phyloP scores from a whole-genome alignment of 2,888 invertebrate species.

The Chelonus formosanus region DNA sequence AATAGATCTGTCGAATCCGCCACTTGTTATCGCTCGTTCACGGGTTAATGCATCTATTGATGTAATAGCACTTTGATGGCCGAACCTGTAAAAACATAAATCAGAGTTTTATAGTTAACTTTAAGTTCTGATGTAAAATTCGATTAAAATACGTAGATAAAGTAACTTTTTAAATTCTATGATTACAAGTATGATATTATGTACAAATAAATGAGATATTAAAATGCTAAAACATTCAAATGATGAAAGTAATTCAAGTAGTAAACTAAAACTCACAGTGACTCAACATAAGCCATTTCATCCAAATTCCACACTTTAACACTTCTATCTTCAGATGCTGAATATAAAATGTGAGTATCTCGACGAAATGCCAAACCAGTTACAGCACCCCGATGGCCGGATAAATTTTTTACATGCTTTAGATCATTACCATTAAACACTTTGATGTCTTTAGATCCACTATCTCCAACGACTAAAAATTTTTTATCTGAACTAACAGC shows the following conservation, averaged over 20 bases:
- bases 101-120: no score
- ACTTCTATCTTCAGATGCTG: constrained; percentile 78
- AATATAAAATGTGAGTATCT: constrained; percentile 85
- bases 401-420: constrained; percentile 80
- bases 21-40: constrained; percentile 88
- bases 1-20: constrained; percentile 86
- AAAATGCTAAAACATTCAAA: no score
- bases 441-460: constrained; percentile 74
- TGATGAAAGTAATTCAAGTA: not conserved
- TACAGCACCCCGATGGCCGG: constrained; percentile 78
- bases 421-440: constrained; percentile 86
- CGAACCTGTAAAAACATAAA: constrained; percentile 68
- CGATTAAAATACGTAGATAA: not conserved
- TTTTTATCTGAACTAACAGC: constrained; percentile 74
- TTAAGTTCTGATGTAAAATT: no score
- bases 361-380: constrained; percentile 85
- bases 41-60: constrained; percentile 86
- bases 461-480: constrained; percentile 81
- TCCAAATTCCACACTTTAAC: constrained; percentile 96
- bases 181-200: no score
- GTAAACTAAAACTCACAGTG: constrained; percentile 70
- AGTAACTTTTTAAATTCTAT: not conserved
- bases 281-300: constrained; percentile 96
- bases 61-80: constrained; percentile 88
- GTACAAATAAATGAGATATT: no score